Evolutionary conservation across 1,140 invertebrate genomes (phyloP), one percentile per base, ranked within the genome.

Genomic region (Epicauta chinensis): DNA sequence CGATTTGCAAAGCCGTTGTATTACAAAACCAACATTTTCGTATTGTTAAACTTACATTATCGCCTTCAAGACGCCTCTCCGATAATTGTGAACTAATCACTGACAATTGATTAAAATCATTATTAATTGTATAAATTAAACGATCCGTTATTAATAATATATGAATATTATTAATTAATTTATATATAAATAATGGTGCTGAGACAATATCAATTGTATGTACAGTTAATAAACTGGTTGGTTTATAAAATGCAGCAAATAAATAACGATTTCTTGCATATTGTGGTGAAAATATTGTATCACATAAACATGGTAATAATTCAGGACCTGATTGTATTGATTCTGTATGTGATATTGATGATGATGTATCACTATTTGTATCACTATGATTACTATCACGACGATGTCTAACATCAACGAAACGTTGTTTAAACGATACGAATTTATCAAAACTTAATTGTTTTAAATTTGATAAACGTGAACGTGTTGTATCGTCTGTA

Each of bases 101-200:
- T 30, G 75, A 72, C 15, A 84, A 61, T 29, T 70, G 68, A 56
- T 71, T 71, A 51, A 71, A 67, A 50, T 71, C 71, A 47, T 71
- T 58, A 61, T 78, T 76, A 38, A 75, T 73, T 7, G 75, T 69
- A 64, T 79, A 84, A 61, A 84, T 80, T 23, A 85, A 73, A 55
- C 74, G 73, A 63, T 81, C 80, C 11, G 81, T 80, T 43, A 84
- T 69, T 47, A 83, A 61, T 55, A 82, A 64, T 50, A 75, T 72
- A 56, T 72, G 63, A 55, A 75, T 77, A 13, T 75, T 70, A 16
- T 74, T 65, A 32, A 82, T 80, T 51, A 89, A 71, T 72, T 83
- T 85, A 68, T 88, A 83, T 3, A 84, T 73, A 67, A 81, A 83
- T 41, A 86, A 61, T 3, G 85, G 84, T 52, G 78, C 76, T 37